phyloP scores from a whole-genome alignment of 2,113 vertebrate genomes.

The Phodopus roborovskii region DNA sequence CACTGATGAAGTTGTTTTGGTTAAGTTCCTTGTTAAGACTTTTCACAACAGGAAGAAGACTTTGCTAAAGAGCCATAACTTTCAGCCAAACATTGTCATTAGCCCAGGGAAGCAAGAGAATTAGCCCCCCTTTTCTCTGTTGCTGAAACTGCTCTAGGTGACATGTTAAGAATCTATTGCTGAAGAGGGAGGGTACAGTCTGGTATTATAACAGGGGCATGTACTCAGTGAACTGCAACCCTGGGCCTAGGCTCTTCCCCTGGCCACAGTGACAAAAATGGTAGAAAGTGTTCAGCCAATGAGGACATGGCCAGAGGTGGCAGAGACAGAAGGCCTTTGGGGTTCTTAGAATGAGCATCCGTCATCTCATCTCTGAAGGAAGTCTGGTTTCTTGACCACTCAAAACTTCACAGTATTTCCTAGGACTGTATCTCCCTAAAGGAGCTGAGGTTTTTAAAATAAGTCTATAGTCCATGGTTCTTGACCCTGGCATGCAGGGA shows the following conservation, averaged over 20 bases:
- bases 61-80: not conserved
- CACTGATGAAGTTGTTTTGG: not conserved
- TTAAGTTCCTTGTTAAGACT: not conserved
- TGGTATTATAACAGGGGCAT: not conserved
- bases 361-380: not conserved
- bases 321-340: not conserved
- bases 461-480: not conserved
- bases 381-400: not conserved
- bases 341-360: not conserved
- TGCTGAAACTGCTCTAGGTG: not conserved
- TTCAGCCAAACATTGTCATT: not conserved
- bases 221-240: not conserved
- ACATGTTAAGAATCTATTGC: not conserved
- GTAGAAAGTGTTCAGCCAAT: not conserved
- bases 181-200: not conserved
- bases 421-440: not conserved
- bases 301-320: not conserved
- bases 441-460: not conserved
- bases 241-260: not conserved
- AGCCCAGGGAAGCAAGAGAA: not conserved
- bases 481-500: not conserved
- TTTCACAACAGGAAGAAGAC: conserved; percentile 12
- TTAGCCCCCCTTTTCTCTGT: not conserved
- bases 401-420: not conserved
- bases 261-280: not conserved